Base-by-base conservation (phyloP, 2,797 vertebrate genomes). In the Percopsis omiscomaycus region DNA sequence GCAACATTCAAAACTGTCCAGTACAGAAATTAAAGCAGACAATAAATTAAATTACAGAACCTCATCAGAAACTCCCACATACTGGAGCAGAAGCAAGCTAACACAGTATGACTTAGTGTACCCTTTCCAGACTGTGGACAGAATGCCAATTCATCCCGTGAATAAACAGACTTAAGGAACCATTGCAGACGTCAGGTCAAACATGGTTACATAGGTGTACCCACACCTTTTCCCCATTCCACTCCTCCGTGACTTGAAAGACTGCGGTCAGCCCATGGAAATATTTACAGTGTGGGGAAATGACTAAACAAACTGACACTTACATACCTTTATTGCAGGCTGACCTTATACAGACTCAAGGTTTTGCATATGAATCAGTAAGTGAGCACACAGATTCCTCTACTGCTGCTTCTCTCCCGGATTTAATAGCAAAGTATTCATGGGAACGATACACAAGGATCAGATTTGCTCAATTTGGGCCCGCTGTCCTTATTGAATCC, bases 281-380 rank as follows among this genome's bases (percentile, higher is more conserved):
- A 87, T 84, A 82, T 88, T 91, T 88, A 78, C 81, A 86, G 79
- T 84, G 82, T 73, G 84, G 83, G 56, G 74, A 55, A 72, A 37
- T 9, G 37, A 64, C 32, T 71, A 70, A 83, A 80, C 49, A 78
- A 66, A 82, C 76, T 69, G 15, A 63, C 67, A 62, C 71, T 68
- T 57, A 70, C 57, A 71, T 56, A 63, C 54, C 59, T 1, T 0
- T 29, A 45, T 14, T 8, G 30, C 4, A 55, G 44, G 15, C 42
- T 29, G 32, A 66, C 50, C 16, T 62, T 48, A 67, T 46, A 68
- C 75, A 80, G 72, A 45, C 56, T 51, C 9, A 68, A 45, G 4
- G 3, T 13, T 58, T 9, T 68, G 50, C 64, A 59, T 16, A 44
- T 4, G 6, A 37, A 37, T 50, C 27, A 11, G 30, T 68, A 51